phyloP scores from a whole-genome alignment of 2,797 vertebrate genomes.

The Cryptoblepharus egeriae region DNA sequence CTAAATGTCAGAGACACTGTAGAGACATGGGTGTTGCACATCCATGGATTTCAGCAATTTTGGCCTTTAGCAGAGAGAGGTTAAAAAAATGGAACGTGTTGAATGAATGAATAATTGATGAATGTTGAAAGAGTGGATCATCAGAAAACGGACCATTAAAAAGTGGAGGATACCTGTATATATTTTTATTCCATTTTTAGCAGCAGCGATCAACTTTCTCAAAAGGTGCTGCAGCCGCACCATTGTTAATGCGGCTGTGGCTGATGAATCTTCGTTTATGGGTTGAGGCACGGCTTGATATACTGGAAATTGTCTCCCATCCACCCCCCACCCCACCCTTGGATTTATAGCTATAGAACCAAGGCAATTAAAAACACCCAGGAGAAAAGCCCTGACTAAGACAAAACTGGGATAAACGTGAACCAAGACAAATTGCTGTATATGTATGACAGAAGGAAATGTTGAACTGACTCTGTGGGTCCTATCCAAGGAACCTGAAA shows the following conservation, averaged over 20 bases:
- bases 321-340: not conserved
- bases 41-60: no score
- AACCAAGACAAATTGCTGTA: not conserved
- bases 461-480: not conserved
- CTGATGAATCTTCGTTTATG: not conserved
- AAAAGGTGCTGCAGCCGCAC: not conserved
- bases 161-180: no score
- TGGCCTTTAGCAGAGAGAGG: no score
- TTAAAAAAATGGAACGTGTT: no score
- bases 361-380: constrained; percentile 7
- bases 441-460: not conserved
- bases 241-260: not conserved
- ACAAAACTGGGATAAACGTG: constrained; percentile 11
- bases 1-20: no score
- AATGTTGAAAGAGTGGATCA: no score
- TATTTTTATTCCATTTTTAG: no score
- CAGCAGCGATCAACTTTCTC: not conserved
- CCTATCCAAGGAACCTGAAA: not conserved
- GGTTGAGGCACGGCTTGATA: not conserved
- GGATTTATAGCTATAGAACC: constrained; percentile 3
- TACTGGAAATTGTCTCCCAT: not conserved
- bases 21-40: no score
- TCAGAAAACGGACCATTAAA: no score
- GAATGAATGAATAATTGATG: no score
- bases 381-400: constrained; percentile 28